Conservation (phyloP, 2,113 vertebrate species). For the Forbesichthys agassizii region DNA sequence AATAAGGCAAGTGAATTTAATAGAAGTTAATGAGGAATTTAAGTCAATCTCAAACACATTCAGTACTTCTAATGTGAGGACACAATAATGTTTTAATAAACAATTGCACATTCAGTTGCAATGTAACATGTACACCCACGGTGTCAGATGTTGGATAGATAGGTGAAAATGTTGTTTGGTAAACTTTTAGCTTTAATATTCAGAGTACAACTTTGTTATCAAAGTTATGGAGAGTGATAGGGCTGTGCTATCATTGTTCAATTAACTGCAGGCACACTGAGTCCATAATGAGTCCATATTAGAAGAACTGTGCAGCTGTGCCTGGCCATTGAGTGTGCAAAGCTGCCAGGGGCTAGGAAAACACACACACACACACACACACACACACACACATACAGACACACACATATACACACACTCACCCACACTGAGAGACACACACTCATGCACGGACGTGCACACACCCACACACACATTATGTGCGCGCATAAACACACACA, state of each 20-base stretch:
- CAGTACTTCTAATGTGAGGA: too few relatives aligned
- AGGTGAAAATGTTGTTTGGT: background rate
- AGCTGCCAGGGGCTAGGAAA: slow-evolving; percentile 63
- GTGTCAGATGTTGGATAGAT: too few relatives aligned
- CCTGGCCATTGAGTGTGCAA: slow-evolving; percentile 63
- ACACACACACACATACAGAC: slow-evolving; percentile 24
- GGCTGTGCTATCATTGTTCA: slow-evolving; percentile 69
- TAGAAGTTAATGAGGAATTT: too few relatives aligned
- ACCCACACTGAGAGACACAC: background rate
- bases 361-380: slow-evolving; percentile 30
- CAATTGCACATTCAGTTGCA: too few relatives aligned
- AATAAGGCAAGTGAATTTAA: too few relatives aligned
- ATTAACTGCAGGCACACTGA: slow-evolving; percentile 66
- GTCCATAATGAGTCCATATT: slow-evolving; percentile 73
- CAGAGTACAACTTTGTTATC: slow-evolving; percentile 35
- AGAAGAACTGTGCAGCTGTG: slow-evolving; percentile 73
- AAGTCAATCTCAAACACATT: too few relatives aligned
- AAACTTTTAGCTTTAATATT: slow-evolving; percentile 13
- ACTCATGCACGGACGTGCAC: background rate
- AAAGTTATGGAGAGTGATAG: slow-evolving; percentile 25
- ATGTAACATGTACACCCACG: too few relatives aligned
- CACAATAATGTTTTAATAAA: too few relatives aligned
- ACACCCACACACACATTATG: slow-evolving; percentile 13
- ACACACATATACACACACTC: slow-evolving; percentile 40
- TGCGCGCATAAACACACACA: background rate